Percentiles rank a stretch among this genome's conserved stretches.
phyloP scores from a whole-genome alignment of 30 jellyfish, hydroid and myxozoan species.

The Aurelia coerulea region DNA sequence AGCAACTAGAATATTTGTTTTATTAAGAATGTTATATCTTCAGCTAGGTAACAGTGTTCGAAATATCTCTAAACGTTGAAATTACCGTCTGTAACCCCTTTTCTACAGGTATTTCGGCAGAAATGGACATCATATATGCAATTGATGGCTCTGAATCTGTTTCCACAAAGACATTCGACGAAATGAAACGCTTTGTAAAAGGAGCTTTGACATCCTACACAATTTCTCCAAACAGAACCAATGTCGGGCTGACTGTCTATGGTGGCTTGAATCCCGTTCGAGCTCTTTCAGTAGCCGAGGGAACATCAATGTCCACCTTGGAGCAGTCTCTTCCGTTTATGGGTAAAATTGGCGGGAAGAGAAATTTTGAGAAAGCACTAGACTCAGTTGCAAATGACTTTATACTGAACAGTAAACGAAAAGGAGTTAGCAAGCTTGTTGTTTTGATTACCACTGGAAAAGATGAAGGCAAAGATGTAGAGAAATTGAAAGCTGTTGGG shows the following conservation, averaged over 20 bases:
- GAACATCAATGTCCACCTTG: conserved; percentile 9
- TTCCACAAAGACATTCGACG: background rate
- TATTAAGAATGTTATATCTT: no score
- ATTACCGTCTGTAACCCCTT: background rate
- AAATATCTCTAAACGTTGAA: background rate
- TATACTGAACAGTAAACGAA: conserved; percentile 1
- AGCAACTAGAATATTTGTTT: no score
- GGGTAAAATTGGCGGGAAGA: conserved; percentile 55
- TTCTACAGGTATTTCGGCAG: conserved; percentile 34
- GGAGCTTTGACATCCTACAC: conserved; percentile 39
- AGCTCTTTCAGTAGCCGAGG: conserved; percentile 18
- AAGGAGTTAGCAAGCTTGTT: conserved; percentile 54
- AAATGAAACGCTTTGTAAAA: conserved; percentile 39
- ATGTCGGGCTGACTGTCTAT: conserved; percentile 52
- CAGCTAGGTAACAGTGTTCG: no score
- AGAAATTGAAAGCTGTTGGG: background rate
- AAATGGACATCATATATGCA: conserved; percentile 49
- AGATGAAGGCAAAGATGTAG: conserved; percentile 27
- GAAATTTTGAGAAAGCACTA: conserved; percentile 60
- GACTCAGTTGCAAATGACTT: conserved; percentile 3
- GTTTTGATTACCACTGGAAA: conserved; percentile 57
- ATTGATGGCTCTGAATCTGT: conserved; percentile 60
- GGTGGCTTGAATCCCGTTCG: conserved; percentile 22
- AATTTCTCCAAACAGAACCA: conserved; percentile 38
- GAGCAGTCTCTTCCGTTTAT: background rate